A percentile compares a stretch with the other conserved stretches of the same genome.
These are phyloP conservation scores for Mythimna ferrago DNA, from an alignment of 2,888 invertebrate species.

Conservation along the genomic window DNA sequence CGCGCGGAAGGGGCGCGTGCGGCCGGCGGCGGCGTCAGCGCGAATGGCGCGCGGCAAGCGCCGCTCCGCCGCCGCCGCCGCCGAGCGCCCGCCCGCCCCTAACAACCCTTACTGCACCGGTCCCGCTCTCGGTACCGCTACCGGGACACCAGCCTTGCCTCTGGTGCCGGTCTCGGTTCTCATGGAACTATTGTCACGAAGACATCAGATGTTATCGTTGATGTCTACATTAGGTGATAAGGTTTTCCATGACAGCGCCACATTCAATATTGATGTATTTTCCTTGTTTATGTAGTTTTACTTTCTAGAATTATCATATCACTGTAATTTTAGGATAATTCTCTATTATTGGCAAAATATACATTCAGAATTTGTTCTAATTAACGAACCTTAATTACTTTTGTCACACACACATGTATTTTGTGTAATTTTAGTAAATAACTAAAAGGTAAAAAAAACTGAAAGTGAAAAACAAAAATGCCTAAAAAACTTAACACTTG, in stretches of 20 bases:
- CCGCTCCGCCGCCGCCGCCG: conserved; percentile 81
- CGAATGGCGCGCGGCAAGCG: conserved; percentile 85
- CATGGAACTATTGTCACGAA: background rate
- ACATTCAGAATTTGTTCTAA: background rate
- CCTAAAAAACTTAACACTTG: conserved; percentile 55
- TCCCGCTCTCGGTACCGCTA: conserved; percentile 11
- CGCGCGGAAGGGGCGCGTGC: conserved; percentile 85
- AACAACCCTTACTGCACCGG: conserved; percentile 70
- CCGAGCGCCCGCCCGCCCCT: conserved; percentile 78
- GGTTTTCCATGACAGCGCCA: conserved; percentile 9
- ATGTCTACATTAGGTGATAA: conserved; percentile 1
- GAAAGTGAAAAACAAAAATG: conserved; percentile 30
- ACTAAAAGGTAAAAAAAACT: no score
- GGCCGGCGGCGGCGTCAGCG: conserved; percentile 88
- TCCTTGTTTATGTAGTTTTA: background rate
- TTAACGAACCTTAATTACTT: background rate
- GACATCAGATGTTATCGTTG: background rate
- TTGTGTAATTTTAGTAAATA: background rate
- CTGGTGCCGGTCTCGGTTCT: conserved; percentile 14
- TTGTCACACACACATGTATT: background rate
- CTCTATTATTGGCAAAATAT: conserved; percentile 3
- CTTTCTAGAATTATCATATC: conserved; percentile 10
- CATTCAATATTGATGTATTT: conserved; percentile 11
- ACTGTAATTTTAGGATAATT: background rate
- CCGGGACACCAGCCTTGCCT: conserved; percentile 62